Evolutionary conservation across 2,888 invertebrate species (phyloP).

Genomic region (Archips crataeganus): DNA sequence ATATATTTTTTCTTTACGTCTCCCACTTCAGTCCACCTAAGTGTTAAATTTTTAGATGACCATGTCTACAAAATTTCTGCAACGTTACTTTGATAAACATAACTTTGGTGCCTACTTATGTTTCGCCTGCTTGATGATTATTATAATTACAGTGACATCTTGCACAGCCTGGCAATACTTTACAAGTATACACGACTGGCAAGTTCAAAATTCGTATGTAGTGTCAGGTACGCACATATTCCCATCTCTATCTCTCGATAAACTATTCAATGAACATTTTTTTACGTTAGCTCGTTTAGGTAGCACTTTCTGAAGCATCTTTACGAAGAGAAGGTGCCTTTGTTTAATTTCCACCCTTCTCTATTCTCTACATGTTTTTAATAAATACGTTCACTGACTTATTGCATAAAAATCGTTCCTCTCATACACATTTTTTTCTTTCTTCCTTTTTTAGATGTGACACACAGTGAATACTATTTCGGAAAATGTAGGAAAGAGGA

Average conservation of each 20-base stretch:
- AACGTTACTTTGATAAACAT: neutral
- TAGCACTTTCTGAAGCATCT: too few species aligned
- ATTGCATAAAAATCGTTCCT: too few species aligned
- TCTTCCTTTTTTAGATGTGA: constrained; percentile 12
- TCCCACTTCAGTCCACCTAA: too few species aligned
- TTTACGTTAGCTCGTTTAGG: too few species aligned
- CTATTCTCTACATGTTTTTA: too few species aligned
- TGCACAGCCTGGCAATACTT: constrained; percentile 32
- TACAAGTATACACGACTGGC: constrained; percentile 28
- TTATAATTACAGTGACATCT: constrained; percentile 5
- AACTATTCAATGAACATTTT: too few species aligned
- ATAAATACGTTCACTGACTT: too few species aligned
- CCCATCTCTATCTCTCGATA: neutral
- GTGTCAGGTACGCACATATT: constrained; percentile 7
- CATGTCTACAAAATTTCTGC: too few species aligned
- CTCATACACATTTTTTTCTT: neutral
- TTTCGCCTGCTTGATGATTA: neutral
- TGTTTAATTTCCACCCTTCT: too few species aligned
- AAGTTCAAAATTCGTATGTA: neutral
- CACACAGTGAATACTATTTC: constrained; percentile 37
- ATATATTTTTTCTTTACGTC: too few species aligned
- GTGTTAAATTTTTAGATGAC: too few species aligned
- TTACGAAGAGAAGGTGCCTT: too few species aligned
- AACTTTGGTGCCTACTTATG: neutral
- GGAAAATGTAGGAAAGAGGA: constrained; percentile 13